Evolutionary conservation across 2,888 invertebrate species (phyloP), one percentile per base, ranked within the genome.

Genomic region (Rhagophthalmus giganteus): DNA sequence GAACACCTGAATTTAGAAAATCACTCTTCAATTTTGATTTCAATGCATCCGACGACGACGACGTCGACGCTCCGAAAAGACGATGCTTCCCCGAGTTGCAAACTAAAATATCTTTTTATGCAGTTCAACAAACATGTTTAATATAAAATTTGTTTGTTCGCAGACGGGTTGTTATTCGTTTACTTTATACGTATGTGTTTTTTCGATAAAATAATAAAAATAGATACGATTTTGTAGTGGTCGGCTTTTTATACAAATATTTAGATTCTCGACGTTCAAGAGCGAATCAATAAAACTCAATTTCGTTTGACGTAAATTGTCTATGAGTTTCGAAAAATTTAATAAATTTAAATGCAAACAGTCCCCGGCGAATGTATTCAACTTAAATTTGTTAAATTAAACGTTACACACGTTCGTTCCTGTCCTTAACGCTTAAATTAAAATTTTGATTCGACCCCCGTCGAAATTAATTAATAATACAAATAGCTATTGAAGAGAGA

Each of bases 1-100:
- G 51, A 54, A 54, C 52, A 56, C 56, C 53, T 52, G 38, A 42
- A 49, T 52, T 53, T 52, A 44, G 47, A 48, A 52, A 53, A 56
- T 56, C 53, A 45, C 49, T 40, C 45, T 53, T 53, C 49, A 56
- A 56, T 56, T 56, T 53, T 49, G 56, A 56, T 56, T 53, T 53
- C 56, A 42, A 53, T 53, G 42, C 53, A 53, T 45, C 40, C 41
- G 40, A 33, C 35, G 10, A 25, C 25, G 30, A 9, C 10, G 39
- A n/a, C 27, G 31, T 7, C 27, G 40, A 37, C 30, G 20, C 13
- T 34, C n/a, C 11, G 8, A 5, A 10, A 32, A 31, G n/a, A n/a
- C n/a, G 11, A 30, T 34, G 16, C 24, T 15, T 15, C 24, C 25
- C 8, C 40, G 51, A 46, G 40, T 44, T 40, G 34, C 31, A 52